Conservation (phyloP, 2,888 invertebrate genomes). For the Elmis aenea region DNA sequence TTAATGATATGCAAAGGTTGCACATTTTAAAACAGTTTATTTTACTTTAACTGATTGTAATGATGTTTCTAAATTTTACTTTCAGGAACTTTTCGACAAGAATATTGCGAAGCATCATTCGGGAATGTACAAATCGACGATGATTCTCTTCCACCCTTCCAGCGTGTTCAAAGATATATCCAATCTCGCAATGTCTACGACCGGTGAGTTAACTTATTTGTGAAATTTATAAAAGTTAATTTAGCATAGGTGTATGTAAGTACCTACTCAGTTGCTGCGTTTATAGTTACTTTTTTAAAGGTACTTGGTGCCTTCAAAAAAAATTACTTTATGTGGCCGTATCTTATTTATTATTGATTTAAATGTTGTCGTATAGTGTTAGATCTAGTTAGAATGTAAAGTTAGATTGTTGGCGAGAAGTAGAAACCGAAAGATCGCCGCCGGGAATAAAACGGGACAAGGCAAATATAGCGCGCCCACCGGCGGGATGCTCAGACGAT, state of each 20-base stretch:
- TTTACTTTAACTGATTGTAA: too few relatives aligned
- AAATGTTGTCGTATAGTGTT: too few relatives aligned
- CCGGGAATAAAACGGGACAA: conserved; percentile 27
- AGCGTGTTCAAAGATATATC: conserved; percentile 39
- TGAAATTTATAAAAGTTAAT: neutral
- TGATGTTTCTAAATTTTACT: conserved; percentile 8
- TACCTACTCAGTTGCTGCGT: neutral
- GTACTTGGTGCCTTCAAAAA: too few relatives aligned
- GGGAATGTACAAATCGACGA: conserved; percentile 30
- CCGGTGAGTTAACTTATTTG: conserved; percentile 35
- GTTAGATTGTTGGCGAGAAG: too few relatives aligned
- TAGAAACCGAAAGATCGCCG: conserved; percentile 16
- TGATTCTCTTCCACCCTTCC: conserved; percentile 35
- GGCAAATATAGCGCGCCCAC: conserved; percentile 28
- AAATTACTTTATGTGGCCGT: too few relatives aligned
- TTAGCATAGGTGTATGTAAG: neutral
- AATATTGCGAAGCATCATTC: conserved; percentile 34
- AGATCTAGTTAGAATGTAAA: too few relatives aligned
- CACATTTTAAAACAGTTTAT: too few relatives aligned
- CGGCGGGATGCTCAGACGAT: conserved; percentile 27
- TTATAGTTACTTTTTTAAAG: too few relatives aligned
- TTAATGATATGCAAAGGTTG: too few relatives aligned
- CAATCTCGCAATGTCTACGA: conserved; percentile 35
- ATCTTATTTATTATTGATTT: too few relatives aligned
- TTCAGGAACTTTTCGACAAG: conserved; percentile 40